A percentile compares a stretch with the other conserved stretches of the same genome.
Evolutionary conservation across 2,888 invertebrate species (phyloP).

Genomic region (Drosophila atripex): DNA sequence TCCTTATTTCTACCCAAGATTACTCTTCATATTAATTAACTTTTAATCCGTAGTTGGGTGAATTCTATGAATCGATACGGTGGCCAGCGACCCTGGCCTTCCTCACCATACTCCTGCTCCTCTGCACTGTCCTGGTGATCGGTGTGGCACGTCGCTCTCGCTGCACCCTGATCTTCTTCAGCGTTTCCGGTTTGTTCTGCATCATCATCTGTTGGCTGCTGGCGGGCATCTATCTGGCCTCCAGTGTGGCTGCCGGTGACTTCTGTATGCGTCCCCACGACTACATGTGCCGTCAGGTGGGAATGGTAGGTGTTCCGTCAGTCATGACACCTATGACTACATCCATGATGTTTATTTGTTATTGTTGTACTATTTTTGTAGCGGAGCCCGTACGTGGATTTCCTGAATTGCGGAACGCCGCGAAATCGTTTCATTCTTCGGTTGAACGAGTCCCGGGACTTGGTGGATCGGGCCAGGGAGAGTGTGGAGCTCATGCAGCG

Average conservation of each 20-base stretch:
- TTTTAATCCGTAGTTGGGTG: conserved; percentile 73
- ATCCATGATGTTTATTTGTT: not conserved
- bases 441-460: conserved; percentile 83
- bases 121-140: conserved; percentile 83
- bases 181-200: conserved; percentile 89
- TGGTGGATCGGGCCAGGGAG: conserved; percentile 83
- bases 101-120: conserved; percentile 81
- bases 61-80: conserved; percentile 83
- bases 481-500: conserved; percentile 81
- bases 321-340: too few species aligned
- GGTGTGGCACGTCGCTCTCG: conserved; percentile 87
- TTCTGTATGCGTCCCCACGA: conserved; percentile 92
- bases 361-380: conserved; percentile 50
- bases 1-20: too few species aligned
- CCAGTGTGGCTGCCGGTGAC: conserved; percentile 93
- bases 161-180: conserved; percentile 94
- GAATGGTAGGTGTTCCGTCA: conserved; percentile 82
- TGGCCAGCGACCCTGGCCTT: conserved; percentile 84
- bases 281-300: conserved; percentile 83
- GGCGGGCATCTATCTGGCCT: conserved; percentile 93
- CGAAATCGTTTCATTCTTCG: conserved; percentile 84
- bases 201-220: conserved; percentile 90
- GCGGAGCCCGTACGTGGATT: conserved; percentile 84
- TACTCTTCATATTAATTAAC: too few species aligned
- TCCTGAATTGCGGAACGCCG: conserved; percentile 83